These are phyloP conservation scores for Pseudocheirus occidentalis DNA, from an alignment of 2,797 vertebrate species.

Conservation along the genomic window DNA sequence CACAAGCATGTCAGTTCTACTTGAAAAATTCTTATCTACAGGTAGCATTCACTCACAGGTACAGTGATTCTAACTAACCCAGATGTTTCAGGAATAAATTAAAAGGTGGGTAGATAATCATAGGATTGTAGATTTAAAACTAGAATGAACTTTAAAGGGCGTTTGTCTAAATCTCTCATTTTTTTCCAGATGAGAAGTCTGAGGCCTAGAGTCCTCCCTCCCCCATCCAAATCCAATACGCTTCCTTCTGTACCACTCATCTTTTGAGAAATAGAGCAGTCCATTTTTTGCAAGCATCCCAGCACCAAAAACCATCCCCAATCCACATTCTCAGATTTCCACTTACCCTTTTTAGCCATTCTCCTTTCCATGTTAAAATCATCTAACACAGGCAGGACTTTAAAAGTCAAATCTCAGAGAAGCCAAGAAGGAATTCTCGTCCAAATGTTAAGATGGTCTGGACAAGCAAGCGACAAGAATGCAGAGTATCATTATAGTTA, in stretches of 20 bases:
- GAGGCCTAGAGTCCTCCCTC: background rate
- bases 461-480: slow-evolving; percentile 48
- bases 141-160: background rate
- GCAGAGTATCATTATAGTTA: slow-evolving; percentile 60
- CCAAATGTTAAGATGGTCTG: slow-evolving; percentile 36
- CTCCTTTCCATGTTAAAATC: background rate
- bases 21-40: background rate
- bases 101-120: background rate
- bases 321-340: background rate
- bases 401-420: background rate
- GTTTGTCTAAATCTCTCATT: background rate
- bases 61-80: background rate
- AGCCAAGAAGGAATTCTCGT: slow-evolving; percentile 50
- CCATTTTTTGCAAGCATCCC: background rate
- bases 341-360: background rate
- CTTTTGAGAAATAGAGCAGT: background rate
- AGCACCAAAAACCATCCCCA: background rate
- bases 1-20: background rate
- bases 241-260: background rate
- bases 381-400: background rate
- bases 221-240: background rate
- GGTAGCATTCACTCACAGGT: background rate
- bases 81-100: background rate
- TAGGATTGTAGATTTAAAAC: background rate
- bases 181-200: background rate